Evolutionary conservation across 2,888 invertebrate genomes (phyloP), one percentile per base, ranked within the genome.

Genomic region (Pedicia rivosa): DNA sequence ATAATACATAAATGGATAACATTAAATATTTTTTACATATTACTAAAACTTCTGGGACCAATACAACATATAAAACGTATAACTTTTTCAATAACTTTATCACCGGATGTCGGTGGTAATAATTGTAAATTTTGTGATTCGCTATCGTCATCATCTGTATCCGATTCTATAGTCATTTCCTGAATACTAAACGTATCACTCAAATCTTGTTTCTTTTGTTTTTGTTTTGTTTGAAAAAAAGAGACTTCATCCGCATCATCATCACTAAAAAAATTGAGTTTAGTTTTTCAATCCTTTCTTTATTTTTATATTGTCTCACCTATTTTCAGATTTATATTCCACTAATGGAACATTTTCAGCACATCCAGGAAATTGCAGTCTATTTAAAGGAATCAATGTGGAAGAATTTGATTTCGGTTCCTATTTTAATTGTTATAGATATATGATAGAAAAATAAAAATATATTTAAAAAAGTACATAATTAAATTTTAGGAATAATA

Each of bases 141-240:
- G 41, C 56, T 56, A 40, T 57, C 59, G 40, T 61, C 59, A n/a
- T n/a, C n/a, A 42, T 59, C 52, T 40, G 53, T 43, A 30, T 59
- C 60, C 10, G 60, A 59, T 40, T 59, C 60, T 25, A 61, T 59
- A 22, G 59, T 56, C 60, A 62, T 62, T 41, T 62, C 62, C 40
- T 62, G 59, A 49, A 62, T 59, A 44, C 62, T 62, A 43, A 62
- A 62, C 4, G 59, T 61, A 42, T 62, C 62, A 15, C 57, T 53
- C n/a, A 55, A 50, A 39, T 51, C 54, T 16, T 46, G 43, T 30
- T 42, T 47, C 40, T 50, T 51, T 20, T 48, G 44, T 36, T 47
- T 47, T 5, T n/a, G 5, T 46, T 52, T 57, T 15, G 35, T 22
- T 5, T 62, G 57, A 34, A 62, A 62, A 44, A 62, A 62, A 6